These are phyloP conservation scores for Clarias macrocephalus DNA, from an alignment of 2,113 vertebrate genomes.

Conservation along the genomic window DNA sequence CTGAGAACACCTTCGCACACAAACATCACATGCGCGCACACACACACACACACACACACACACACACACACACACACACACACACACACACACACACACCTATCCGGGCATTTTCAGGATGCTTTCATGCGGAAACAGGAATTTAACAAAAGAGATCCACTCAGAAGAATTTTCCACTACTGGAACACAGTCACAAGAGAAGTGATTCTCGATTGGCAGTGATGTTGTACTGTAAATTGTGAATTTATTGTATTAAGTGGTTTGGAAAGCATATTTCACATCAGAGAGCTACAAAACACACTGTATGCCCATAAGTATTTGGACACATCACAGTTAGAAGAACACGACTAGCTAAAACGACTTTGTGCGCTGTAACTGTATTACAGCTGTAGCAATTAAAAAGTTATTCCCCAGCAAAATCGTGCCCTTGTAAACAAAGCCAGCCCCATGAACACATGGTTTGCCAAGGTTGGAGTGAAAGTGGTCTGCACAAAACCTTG, in stretches of 20 bases:
- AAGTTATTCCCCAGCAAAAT: not conserved
- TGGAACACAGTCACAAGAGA: not conserved
- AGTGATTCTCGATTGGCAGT: not conserved
- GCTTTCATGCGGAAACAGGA: constrained; percentile 46
- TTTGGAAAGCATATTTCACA: not conserved
- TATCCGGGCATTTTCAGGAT: constrained; percentile 10
- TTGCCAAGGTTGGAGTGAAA: not conserved
- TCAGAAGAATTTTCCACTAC: constrained; percentile 15
- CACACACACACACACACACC: constrained; percentile 26
- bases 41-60: constrained; percentile 31
- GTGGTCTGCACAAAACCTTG: not conserved
- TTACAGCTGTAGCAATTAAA: not conserved
- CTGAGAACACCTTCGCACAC: constrained; percentile 62
- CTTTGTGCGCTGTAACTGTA: no score
- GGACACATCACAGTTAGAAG: no score
- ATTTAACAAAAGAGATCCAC: constrained; percentile 11
- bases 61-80: constrained; percentile 37
- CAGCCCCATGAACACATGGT: not conserved
- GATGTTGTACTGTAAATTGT: not conserved
- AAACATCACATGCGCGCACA: not conserved
- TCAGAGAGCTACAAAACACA: not conserved
- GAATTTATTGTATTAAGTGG: not conserved
- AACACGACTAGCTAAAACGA: no score
- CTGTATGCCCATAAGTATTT: not conserved
- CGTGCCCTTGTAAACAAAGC: not conserved